Evolutionary conservation across 2,888 invertebrate species (phyloP).

Genomic region (Agrenia bidenticulata): DNA sequence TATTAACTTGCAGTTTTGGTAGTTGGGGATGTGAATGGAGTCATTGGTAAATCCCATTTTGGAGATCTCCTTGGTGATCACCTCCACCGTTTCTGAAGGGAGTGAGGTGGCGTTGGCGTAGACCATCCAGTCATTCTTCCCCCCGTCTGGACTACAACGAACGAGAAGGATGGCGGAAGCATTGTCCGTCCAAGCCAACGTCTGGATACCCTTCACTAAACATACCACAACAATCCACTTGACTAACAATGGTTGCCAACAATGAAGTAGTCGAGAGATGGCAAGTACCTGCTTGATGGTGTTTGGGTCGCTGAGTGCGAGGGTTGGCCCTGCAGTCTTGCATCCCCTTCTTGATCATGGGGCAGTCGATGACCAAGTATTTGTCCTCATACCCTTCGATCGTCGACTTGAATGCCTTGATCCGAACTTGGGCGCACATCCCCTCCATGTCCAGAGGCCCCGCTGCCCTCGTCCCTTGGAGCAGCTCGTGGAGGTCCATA

Average conservation of each 20-base stretch:
- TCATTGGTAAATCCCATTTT: no score
- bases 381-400: conserved; percentile 26
- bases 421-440: conserved; percentile 25
- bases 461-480: conserved; percentile 20
- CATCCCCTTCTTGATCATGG: conserved; percentile 30
- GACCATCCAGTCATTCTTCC: conserved; percentile 34
- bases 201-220: conserved; percentile 31
- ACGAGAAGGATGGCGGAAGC: conserved; percentile 29
- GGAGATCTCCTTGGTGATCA: no score
- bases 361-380: conserved; percentile 26
- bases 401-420: conserved; percentile 25
- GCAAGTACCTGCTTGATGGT: conserved; percentile 28
- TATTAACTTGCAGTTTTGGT: no score
- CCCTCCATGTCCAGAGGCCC: conserved; percentile 3
- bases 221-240: background rate
- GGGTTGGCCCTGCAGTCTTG: conserved; percentile 30
- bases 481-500: conserved; percentile 23
- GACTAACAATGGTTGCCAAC: no score
- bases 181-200: conserved; percentile 39
- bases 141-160: conserved; percentile 26
- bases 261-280: no score
- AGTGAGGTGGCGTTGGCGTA: no score
- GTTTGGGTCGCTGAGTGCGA: conserved; percentile 20
- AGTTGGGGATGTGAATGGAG: no score
- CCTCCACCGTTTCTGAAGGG: no score